These are phyloP conservation scores for Bimastos eiseni DNA, from an alignment of 2,888 invertebrate species.

Conservation along the genomic window DNA sequence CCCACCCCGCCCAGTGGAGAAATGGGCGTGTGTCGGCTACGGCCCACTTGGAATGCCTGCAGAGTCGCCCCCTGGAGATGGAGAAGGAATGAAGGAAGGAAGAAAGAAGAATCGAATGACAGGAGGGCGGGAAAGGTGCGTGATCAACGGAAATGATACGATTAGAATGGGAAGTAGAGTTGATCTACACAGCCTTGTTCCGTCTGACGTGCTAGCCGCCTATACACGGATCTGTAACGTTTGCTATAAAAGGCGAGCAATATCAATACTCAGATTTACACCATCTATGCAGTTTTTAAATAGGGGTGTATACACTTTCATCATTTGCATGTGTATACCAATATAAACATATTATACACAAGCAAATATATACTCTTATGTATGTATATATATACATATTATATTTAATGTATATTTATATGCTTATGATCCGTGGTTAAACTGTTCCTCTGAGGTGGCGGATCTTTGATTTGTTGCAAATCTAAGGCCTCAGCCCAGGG, in stretches of 20 bases:
- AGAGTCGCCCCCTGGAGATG: neutral
- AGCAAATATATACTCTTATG: neutral
- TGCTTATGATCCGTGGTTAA: no score
- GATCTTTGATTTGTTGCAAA: no score
- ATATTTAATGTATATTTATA: no score
- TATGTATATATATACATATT: neutral
- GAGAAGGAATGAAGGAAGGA: neutral
- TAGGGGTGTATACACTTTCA: no score
- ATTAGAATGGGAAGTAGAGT: neutral
- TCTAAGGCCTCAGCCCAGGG: no score
- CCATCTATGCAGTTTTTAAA: neutral
- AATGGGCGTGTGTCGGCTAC: neutral
- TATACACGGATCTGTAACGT: neutral
- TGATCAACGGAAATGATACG: neutral
- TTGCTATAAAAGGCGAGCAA: no score
- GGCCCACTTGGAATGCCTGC: constrained; percentile 4
- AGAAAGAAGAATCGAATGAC: neutral
- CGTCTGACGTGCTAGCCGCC: no score
- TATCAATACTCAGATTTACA: neutral
- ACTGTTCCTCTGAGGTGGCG: no score
- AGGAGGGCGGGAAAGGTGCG: neutral
- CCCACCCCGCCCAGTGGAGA: neutral
- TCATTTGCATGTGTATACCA: neutral
- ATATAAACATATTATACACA: neutral
- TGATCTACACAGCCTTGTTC: neutral